Percentiles rank a stretch among this genome's conserved stretches.
Evolutionary conservation across 2,113 vertebrate species (phyloP).

Genomic region (Oxygymnocypris stewartii): DNA sequence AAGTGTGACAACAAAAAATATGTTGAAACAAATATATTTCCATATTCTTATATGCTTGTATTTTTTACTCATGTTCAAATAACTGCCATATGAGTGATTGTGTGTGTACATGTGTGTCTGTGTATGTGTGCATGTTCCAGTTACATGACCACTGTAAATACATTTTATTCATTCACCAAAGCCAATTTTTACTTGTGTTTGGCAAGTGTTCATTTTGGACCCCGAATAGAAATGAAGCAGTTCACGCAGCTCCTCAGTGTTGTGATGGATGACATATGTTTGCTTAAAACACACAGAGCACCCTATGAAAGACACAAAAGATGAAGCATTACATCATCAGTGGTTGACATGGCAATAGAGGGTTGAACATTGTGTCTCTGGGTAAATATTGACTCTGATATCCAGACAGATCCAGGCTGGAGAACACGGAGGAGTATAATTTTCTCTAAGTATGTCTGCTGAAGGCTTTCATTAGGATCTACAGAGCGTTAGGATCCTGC

Average conservation of each 20-base stretch:
- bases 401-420: constrained; percentile 17
- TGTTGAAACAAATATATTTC: no score
- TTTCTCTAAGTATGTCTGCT: constrained; percentile 41
- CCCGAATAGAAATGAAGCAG: neutral
- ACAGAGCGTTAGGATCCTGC: constrained; percentile 41
- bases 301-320: neutral
- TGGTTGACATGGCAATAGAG: constrained; percentile 19
- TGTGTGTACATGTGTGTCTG: no score
- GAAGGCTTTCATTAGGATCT: constrained; percentile 54
- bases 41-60: no score
- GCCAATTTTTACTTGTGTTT: neutral
- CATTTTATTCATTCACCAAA: neutral
- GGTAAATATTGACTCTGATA: constrained; percentile 36
- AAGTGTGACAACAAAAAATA: no score
- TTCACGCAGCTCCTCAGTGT: neutral
- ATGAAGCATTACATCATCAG: constrained; percentile 4
- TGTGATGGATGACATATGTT: neutral
- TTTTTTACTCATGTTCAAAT: no score
- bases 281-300: neutral
- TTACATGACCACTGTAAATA: neutral
- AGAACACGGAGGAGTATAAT: constrained; percentile 45
- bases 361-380: constrained; percentile 3
- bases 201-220: neutral
- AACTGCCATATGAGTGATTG: no score
- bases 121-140: neutral